Conservation (phyloP, 2,113 vertebrate genomes). For the Rattus rattus region DNA sequence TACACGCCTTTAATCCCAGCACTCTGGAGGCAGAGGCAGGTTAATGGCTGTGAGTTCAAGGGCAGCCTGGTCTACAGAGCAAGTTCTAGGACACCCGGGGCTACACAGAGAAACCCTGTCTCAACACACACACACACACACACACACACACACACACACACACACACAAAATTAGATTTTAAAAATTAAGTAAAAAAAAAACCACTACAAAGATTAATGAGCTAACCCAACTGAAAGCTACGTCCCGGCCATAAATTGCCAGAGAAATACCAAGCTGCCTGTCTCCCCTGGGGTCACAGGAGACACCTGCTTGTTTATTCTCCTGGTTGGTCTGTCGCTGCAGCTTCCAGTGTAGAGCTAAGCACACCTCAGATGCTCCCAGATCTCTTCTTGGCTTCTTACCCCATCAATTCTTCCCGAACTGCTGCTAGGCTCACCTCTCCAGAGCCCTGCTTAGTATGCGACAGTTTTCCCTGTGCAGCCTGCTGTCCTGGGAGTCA, state of each 20-base stretch:
- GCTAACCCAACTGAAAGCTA: neutral
- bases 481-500: neutral
- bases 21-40: neutral
- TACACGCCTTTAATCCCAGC: neutral
- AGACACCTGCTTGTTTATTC: neutral
- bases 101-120: neutral
- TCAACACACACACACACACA: neutral
- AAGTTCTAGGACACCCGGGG: neutral
- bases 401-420: neutral
- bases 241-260: rapidly evolving
- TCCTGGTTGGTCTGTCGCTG: neutral
- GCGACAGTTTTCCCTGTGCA: rapidly evolving
- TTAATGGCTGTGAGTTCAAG: neutral
- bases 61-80: neutral
- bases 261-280: neutral
- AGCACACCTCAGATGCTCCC: neutral
- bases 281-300: neutral
- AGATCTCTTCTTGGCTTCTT: neutral
- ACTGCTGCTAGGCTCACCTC: neutral
- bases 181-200: neutral
- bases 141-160: neutral
- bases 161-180: neutral
- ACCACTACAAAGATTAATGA: neutral
- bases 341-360: neutral
- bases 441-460: neutral